A percentile compares a stretch with the other conserved stretches of the same genome.
Evolutionary conservation across 2,888 invertebrate genomes (phyloP).

Genomic region (Troglohyphantes excavatus): DNA sequence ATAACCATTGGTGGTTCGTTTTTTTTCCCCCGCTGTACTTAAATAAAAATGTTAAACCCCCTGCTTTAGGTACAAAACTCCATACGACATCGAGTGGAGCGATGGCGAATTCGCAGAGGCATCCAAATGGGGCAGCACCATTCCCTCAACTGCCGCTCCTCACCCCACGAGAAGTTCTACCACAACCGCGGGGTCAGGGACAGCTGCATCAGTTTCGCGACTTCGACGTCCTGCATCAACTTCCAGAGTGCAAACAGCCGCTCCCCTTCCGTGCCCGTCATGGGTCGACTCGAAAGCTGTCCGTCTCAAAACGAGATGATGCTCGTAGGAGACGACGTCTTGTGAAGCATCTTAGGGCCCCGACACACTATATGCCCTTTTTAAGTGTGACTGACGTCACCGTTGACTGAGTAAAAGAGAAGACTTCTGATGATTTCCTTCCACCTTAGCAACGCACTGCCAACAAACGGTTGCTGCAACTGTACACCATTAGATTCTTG

Average conservation of each 20-base stretch:
- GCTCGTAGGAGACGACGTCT: conserved; percentile 43
- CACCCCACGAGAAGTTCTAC: conserved; percentile 57
- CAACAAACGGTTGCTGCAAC: no score
- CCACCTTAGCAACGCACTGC: no score
- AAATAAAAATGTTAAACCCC: neutral
- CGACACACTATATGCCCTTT: no score
- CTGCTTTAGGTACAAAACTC: conserved; percentile 64
- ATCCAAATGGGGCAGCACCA: conserved; percentile 67
- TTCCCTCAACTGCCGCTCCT: conserved; percentile 43
- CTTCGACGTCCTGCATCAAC: conserved; percentile 63
- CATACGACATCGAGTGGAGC: conserved; percentile 45
- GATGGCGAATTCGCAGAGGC: conserved; percentile 58
- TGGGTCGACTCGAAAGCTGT: conserved; percentile 48
- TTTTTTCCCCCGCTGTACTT: no score
- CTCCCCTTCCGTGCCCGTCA: conserved; percentile 48
- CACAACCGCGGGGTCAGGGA: conserved; percentile 53
- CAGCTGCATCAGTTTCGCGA: conserved; percentile 68
- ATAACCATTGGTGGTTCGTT: no score
- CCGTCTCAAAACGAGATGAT: neutral
- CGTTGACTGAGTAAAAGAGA: no score
- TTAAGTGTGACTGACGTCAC: no score
- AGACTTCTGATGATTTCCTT: no score
- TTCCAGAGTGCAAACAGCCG: conserved; percentile 52
- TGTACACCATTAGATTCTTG: no score
- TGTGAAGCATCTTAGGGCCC: no score